Conservation (phyloP, 2,888 invertebrate species). For the Ichneumoninae sp. region DNA sequence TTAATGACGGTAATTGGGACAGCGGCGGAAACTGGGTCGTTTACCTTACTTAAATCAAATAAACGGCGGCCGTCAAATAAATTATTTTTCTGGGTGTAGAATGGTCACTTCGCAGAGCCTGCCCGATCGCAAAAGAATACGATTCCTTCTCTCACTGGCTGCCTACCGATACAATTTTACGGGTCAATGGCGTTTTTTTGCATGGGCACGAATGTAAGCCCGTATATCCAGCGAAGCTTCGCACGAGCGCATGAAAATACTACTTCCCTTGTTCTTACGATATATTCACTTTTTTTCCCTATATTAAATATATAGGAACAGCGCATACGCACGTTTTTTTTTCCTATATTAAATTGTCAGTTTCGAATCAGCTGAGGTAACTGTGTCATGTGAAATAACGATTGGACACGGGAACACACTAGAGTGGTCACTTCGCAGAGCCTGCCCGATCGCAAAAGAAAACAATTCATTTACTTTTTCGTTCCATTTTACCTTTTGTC, state of each 20-base stretch:
- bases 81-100: neutral
- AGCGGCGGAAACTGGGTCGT: too few species aligned
- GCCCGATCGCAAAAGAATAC: neutral
- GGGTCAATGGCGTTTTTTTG: neutral
- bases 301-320: too few species aligned
- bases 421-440: neutral
- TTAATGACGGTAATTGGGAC: too few species aligned
- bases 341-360: neutral
- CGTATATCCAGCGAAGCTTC: neutral
- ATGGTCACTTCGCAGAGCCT: neutral
- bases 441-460: neutral
- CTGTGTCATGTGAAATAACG: neutral
- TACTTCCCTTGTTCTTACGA: neutral
- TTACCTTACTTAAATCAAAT: too few species aligned
- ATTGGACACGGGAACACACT: neutral
- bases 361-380: neutral
- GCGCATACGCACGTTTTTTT: neutral
- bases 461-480: conserved; percentile 15
- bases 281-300: neutral
- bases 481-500: conserved; percentile 35
- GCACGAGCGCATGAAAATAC: neutral
- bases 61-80: too few species aligned
- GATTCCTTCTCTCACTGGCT: conserved; percentile 23
- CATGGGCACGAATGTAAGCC: neutral
- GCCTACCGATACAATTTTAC: conserved; percentile 42